Conservation (phyloP, 2,888 invertebrate genomes). For the Ganaspis brasiliensis region DNA sequence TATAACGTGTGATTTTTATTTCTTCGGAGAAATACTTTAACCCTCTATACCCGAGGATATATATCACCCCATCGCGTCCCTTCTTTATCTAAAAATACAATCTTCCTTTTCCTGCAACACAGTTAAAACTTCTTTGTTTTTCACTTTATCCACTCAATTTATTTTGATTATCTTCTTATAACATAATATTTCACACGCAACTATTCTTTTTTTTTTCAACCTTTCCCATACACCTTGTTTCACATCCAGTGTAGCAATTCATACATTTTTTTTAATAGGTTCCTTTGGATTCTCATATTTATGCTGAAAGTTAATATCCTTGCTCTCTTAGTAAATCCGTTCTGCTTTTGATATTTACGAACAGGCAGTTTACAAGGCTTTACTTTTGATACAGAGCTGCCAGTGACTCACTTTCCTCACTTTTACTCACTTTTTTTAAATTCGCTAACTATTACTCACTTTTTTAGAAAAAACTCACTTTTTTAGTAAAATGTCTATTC, state of each 20-base stretch:
- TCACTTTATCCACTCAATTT: conserved; percentile 9
- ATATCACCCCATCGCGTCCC: conserved; percentile 2
- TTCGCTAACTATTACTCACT: too few species aligned
- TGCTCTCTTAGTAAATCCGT: too few species aligned
- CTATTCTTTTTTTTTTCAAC: not conserved
- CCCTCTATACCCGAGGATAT: not conserved
- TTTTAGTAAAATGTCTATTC: too few species aligned
- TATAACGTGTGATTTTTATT: not conserved
- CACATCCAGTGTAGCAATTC: too few species aligned
- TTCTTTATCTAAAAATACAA: conserved; percentile 19
- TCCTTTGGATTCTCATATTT: not conserved
- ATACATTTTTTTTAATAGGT: too few species aligned
- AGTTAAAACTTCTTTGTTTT: conserved; percentile 12
- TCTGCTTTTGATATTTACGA: too few species aligned
- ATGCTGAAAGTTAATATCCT: not conserved
- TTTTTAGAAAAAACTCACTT: too few species aligned
- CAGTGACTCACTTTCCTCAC: too few species aligned
- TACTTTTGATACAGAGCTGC: too few species aligned
- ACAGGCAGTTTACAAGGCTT: too few species aligned
- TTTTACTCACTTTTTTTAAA: too few species aligned
- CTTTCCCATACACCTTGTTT: too few species aligned
- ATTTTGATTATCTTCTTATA: conserved; percentile 15
- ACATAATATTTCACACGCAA: not conserved
- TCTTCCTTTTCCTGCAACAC: conserved; percentile 5
- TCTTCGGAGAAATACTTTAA: not conserved